phyloP scores from a whole-genome alignment of 2,797 vertebrate species.

The Dendrocincla tyrannina region DNA sequence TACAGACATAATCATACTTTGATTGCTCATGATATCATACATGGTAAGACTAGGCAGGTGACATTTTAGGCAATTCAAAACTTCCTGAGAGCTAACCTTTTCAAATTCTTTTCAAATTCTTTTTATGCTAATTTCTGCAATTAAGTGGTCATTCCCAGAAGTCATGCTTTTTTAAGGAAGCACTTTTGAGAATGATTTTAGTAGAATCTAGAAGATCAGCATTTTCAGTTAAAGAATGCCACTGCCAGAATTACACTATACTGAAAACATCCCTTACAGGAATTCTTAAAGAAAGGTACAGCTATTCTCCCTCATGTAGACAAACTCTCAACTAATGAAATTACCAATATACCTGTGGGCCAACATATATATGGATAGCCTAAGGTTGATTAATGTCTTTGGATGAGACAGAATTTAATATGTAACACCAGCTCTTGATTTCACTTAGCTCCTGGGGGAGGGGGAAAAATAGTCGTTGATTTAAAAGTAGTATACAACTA shows the following conservation, averaged over 20 bases:
- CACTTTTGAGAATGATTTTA: neutral
- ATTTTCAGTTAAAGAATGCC: neutral
- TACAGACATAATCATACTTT: neutral
- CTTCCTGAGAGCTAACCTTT: neutral
- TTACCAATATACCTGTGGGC: neutral
- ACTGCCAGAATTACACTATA: neutral
- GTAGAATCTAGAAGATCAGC: neutral
- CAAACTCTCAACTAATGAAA: neutral
- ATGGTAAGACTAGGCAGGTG: neutral
- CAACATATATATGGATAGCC: neutral
- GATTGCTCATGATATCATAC: neutral
- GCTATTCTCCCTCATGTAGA: neutral
- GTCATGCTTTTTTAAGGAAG: neutral
- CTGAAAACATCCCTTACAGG: constrained; percentile 13
- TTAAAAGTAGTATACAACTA: neutral
- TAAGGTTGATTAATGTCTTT: neutral
- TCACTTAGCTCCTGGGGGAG: fast-evolving
- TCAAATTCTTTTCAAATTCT: neutral
- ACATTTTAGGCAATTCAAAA: neutral
- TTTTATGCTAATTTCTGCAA: neutral
- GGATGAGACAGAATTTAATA: neutral
- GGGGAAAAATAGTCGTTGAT: too few relatives aligned
- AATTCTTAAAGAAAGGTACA: neutral
- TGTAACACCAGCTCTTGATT: neutral
- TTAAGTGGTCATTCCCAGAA: constrained; percentile 9